Evolutionary conservation across 2,113 vertebrate genomes (phyloP), one percentile per base, ranked within the genome.

Genomic region (Syngnathoides biaculeatus): DNA sequence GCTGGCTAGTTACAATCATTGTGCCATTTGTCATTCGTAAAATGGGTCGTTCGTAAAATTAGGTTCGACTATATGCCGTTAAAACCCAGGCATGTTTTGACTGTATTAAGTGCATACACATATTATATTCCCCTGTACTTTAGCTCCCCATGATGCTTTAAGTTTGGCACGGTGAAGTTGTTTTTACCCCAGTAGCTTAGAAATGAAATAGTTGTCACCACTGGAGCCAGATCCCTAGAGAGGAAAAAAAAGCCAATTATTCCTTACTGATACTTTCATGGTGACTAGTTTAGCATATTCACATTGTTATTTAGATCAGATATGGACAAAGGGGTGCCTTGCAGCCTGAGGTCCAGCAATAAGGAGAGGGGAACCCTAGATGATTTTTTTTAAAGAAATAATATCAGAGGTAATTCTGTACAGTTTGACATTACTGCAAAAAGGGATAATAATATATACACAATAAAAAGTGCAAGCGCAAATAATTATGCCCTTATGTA

Each of bases 241-340:
- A 12, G 47, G 19, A 53, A 53, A 26, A 55, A 15, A 55, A 26
- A 12, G 11, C 53, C 53, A 55, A 55, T 55, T 55, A 55, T 55
- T 55, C 24, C 53, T 26, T 55, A 22, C 53, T 15, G 53, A 55
- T 55, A 55, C 24, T 55, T 55, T 26, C 4, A 26, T 10, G 24
- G 24, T 24, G 5, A 55, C 11, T 6, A 7, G 24, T 55, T 55
- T 55, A 55, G 26, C 24, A 55, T 55, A 55, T 55, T 55, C 53
- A 27, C 53, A 55, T 55, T 55, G 53, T 55, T 55, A 55, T 55
- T 55, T 55, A 55, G 53, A 55, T 55, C 52, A 55, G 52, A 55
- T 26, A 26, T 55, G n/a, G 24, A 9, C 52, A n/a, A 53, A 24
- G 52, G 11, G 50, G 50, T n/a, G 52, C 5, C 52, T 55, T 55